phyloP scores from a whole-genome alignment of 1,140 invertebrate genomes.

The Gyrodactylus salaris region DNA sequence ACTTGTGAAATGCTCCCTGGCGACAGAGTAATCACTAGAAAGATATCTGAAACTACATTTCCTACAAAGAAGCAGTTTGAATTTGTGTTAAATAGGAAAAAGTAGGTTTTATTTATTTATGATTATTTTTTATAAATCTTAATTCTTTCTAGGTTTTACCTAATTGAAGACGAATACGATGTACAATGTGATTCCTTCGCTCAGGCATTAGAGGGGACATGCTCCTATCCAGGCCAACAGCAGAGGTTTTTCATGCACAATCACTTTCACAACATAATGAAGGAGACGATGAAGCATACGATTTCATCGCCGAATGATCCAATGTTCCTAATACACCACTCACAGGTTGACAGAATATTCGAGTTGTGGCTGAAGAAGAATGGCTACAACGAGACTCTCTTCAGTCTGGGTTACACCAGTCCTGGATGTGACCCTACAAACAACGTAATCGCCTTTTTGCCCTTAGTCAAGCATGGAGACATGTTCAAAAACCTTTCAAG shows the following conservation, averaged over 20 bases:
- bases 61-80: neutral
- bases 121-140: neutral
- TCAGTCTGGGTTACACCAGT: neutral
- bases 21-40: neutral
- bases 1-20: neutral
- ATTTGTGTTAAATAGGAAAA: neutral
- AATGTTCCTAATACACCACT: constrained; percentile 4
- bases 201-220: neutral
- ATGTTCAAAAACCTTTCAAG: too few species aligned
- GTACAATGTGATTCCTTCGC: neutral
- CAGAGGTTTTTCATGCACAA: neutral
- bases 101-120: neutral
- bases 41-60: neutral
- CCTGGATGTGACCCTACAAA: neutral
- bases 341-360: neutral
- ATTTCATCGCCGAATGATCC: constrained; percentile 1
- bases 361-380: neutral
- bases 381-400: neutral
- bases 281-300: neutral
- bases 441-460: too few species aligned
- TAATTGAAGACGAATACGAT: neutral
- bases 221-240: neutral
- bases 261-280: neutral
- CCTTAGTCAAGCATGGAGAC: too few species aligned
- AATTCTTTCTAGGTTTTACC: neutral